Percentiles rank a stretch among this genome's conserved stretches.
Conservation (phyloP, 2,888 invertebrate genomes). For the Cheilosia vulpina region DNA sequence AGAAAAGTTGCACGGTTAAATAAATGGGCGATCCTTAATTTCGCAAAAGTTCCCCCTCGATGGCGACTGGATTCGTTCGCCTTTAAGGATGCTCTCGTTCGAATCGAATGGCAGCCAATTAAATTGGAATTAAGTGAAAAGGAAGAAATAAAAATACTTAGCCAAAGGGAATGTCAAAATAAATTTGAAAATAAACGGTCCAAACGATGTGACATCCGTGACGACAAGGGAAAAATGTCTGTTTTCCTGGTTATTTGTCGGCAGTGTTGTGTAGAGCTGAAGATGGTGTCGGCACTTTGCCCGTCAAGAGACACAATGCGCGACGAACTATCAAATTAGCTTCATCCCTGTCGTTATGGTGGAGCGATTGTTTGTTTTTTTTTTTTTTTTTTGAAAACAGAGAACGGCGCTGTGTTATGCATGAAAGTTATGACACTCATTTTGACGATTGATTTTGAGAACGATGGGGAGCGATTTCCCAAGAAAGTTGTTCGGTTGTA, state of each 20-base stretch:
- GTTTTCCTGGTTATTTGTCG: slow-evolving; percentile 18
- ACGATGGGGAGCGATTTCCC: background rate
- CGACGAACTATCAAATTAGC: slow-evolving; percentile 51
- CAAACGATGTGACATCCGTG: slow-evolving; percentile 49
- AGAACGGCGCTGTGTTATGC: background rate
- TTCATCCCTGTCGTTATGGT: slow-evolving; percentile 42
- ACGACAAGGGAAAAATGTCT: slow-evolving; percentile 38
- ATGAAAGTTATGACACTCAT: slow-evolving; percentile 43
- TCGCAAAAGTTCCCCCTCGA: background rate
- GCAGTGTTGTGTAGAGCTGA: background rate
- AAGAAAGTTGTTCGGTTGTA: background rate
- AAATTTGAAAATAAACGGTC: slow-evolving; percentile 55
- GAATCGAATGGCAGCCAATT: slow-evolving; percentile 38
- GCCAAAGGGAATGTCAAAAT: slow-evolving; percentile 33
- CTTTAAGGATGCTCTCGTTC: background rate
- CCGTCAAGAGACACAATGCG: slow-evolving; percentile 26
- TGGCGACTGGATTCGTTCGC: background rate
- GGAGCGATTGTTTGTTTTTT: slow-evolving; percentile 14
- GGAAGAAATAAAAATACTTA: slow-evolving; percentile 38
- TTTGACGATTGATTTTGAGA: slow-evolving; percentile 63
- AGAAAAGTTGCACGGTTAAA: slow-evolving; percentile 51
- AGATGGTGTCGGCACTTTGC: slow-evolving; percentile 10
- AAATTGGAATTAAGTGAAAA: slow-evolving; percentile 53
- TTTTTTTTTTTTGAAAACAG: background rate
- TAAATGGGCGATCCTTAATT: slow-evolving; percentile 41